phyloP scores from a whole-genome alignment of 2,888 invertebrate species.

The Trachelus tabidus region DNA sequence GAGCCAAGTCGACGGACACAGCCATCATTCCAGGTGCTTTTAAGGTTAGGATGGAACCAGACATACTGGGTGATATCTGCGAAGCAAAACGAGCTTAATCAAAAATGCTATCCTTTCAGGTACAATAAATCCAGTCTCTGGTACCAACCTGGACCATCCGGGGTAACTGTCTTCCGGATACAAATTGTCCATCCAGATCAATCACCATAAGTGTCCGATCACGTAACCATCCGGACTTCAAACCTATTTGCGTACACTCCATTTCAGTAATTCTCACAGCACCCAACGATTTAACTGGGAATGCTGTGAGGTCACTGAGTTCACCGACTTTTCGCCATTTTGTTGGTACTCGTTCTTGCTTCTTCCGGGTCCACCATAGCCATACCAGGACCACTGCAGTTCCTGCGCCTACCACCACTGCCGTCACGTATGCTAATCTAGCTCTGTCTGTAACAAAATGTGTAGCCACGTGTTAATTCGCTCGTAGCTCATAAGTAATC shows the following conservation, averaged over 20 bases:
- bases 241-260: slow-evolving; percentile 70
- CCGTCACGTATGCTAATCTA: slow-evolving; percentile 50
- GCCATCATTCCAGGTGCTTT: slow-evolving; percentile 71
- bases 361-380: slow-evolving; percentile 43
- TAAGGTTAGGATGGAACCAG: slow-evolving; percentile 69
- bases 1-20: slow-evolving; percentile 68
- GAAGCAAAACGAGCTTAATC: not conserved
- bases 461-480: not conserved
- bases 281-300: slow-evolving; percentile 74
- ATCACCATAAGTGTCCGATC: slow-evolving; percentile 73
- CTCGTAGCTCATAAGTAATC: not conserved
- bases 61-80: slow-evolving; percentile 67
- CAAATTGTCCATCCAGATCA: slow-evolving; percentile 69
- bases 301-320: slow-evolving; percentile 69
- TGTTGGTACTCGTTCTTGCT: slow-evolving; percentile 58
- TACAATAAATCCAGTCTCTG: not conserved
- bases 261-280: slow-evolving; percentile 67
- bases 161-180: slow-evolving; percentile 71
- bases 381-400: slow-evolving; percentile 51
- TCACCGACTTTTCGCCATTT: slow-evolving; percentile 72
- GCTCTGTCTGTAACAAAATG: slow-evolving; percentile 41
- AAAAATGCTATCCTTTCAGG: not conserved
- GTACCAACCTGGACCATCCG: slow-evolving; percentile 66
- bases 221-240: slow-evolving; percentile 69
- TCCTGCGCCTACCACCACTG: slow-evolving; percentile 52